Conservation (phyloP, 2,113 vertebrate species). For the Periophthalmus modestus region DNA sequence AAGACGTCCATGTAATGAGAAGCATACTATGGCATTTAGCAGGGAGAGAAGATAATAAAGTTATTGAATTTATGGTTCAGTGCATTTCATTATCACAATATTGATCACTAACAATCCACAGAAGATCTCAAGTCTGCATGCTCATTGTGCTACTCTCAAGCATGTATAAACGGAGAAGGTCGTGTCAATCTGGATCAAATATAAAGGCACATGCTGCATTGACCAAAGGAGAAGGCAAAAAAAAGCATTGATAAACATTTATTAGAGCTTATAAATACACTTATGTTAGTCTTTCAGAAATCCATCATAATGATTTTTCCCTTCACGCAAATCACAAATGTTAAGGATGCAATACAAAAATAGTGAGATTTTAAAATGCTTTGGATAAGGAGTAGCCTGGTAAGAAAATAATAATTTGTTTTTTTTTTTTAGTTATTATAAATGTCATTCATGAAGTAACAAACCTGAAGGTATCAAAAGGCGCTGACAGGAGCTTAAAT, state of each 20-base stretch:
- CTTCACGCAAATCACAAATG: neutral
- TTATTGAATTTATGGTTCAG: constrained; percentile 1
- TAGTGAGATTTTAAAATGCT: neutral
- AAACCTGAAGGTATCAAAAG: neutral
- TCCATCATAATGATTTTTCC: neutral
- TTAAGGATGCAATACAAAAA: neutral
- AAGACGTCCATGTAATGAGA: neutral
- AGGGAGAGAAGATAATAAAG: neutral
- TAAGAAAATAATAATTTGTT: neutral
- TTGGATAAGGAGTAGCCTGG: neutral
- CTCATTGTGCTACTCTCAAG: neutral
- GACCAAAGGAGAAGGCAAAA: neutral
- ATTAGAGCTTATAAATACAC: neutral
- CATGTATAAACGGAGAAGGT: neutral
- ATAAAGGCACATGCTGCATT: neutral
- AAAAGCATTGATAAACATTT: neutral
- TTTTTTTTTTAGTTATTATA: too few relatives aligned
- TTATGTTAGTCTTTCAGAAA: neutral
- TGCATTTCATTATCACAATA: constrained; percentile 6
- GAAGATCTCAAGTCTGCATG: neutral
- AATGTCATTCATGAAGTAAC: neutral
- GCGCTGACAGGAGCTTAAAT: neutral
- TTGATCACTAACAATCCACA: neutral
- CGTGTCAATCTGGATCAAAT: neutral
- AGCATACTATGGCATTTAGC: neutral